Base-by-base conservation (phyloP, 2,797 vertebrate species). In the Tapera naevia region DNA sequence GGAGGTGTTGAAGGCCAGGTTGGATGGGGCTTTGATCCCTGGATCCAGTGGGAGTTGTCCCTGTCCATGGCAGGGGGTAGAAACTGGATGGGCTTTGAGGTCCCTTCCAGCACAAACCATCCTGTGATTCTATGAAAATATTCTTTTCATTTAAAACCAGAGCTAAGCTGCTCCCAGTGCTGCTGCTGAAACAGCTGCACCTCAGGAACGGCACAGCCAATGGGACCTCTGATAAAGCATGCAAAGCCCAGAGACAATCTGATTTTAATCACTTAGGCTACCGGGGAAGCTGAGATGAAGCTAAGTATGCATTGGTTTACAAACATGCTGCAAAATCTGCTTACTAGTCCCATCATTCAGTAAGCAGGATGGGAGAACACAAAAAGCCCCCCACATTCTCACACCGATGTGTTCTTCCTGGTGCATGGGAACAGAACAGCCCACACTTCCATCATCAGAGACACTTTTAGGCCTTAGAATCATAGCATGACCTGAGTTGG, bases 401-500 rank as follows among this genome's bases (percentile, higher is more conserved):
- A 45, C 24, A 2, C 15, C 3, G 16, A 4, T 69, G 41, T 39
- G 27, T 53, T 35, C 45, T 57, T 65, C 69, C 60, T 76, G 53
- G 11, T n/a, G 50, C 35, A 66, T 0, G 0, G 61, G 16, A 73
- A 46, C 25, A 51, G 51, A 22, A 4, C 66, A 74, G 18, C 8
- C 51, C 73, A 64, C 8, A 6, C 33, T 65, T 39, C 41, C 22
- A 43, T 8, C 64, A 65, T 27, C 64, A 45, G 56, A 80, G 37
- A 22, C 7, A 21, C 8, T 8, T n/a, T n/a, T n/a, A n/a, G n/a
- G n/a, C n/a, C n/a, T n/a, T n/a, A n/a, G n/a, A n/a, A n/a, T n/a
- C n/a, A n/a, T n/a, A n/a, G n/a, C n/a, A n/a, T n/a, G n/a, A n/a
- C n/a, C n/a, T n/a, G n/a, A n/a, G n/a, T n/a, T n/a, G n/a, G n/a